Conservation (phyloP, 2,888 invertebrate species). For the Orchesellides sinensis region DNA sequence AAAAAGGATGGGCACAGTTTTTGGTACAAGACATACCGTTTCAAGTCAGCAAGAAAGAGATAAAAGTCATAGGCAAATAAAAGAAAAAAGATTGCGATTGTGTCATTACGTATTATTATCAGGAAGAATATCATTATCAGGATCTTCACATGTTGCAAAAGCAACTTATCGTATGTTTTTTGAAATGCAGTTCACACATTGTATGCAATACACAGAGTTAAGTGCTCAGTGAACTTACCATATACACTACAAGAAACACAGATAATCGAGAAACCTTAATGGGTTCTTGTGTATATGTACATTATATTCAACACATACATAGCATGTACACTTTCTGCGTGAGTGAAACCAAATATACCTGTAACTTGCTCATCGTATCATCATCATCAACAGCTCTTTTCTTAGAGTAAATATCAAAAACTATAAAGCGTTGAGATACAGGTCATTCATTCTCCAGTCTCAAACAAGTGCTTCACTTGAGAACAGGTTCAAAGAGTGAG, state of each 20-base stretch:
- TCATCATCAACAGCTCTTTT: conserved; percentile 5
- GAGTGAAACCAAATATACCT: conserved; percentile 61
- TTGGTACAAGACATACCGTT: conserved; percentile 49
- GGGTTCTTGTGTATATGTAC: too few relatives aligned
- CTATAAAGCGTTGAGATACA: conserved; percentile 61
- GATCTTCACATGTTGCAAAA: not conserved
- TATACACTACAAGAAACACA: too few relatives aligned
- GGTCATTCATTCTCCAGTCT: conserved; percentile 68
- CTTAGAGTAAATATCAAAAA: too few relatives aligned
- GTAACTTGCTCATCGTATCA: conserved; percentile 49
- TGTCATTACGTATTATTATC: conserved; percentile 31
- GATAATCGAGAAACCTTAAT: too few relatives aligned
- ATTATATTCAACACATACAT: too few relatives aligned
- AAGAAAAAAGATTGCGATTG: conserved; percentile 41
- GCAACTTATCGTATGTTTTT: not conserved
- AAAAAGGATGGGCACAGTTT: conserved; percentile 33
- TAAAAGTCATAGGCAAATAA: conserved; percentile 6
- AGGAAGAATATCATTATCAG: conserved; percentile 24
- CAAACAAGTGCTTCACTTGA: conserved; percentile 64
- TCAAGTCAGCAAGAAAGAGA: conserved; percentile 6
- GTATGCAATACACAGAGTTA: too few relatives aligned
- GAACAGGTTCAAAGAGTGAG: conserved; percentile 55
- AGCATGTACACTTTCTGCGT: not conserved
- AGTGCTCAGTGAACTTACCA: too few relatives aligned
- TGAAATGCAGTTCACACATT: not conserved